Evolutionary conservation across 2,888 invertebrate genomes (phyloP), one percentile per base, ranked within the genome.

Genomic region (Coenonympha arcania): DNA sequence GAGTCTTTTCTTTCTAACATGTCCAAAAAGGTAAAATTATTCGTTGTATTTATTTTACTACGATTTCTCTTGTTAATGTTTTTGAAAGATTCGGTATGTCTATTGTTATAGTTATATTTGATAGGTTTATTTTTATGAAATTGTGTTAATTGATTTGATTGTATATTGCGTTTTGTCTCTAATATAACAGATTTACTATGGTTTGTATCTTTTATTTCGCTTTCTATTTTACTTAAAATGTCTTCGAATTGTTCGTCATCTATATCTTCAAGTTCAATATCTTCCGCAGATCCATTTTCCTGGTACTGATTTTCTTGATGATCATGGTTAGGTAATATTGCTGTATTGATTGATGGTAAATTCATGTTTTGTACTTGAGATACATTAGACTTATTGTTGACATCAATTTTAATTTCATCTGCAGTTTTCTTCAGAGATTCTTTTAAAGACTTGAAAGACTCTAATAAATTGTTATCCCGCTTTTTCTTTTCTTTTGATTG

Each of bases 401-500:
- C 52, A 49, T 71, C 64, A 1, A 61, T 48, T 49, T 63, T 73
- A 1, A 72, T 15, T 52, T 68, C 60, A 50, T 70, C 75, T 6
- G 74, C 66, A 5, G 72, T 60, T 54, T 59, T 63, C 28, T 63
- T 64, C 56, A 80, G 75, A 0, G 76, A 72, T 16, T 79, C 66
- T 57, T 75, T 80, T 1, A 83, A 62, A 6, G 54, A 52, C 48
- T 71, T 73, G 37, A 80, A 66, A 50, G 76, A 74, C 43, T 79
- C 65, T 37, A 82, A 60, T 9, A 81, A 26, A 55, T 64, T 61
- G 55, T 55, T 70, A 6, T 78, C 73, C 6, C 79, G 67, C 66
- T 76, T 84, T 50, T 69, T 80, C 55, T 85, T 85, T 64, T 83
- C 80, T 55, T 73, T 79, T 0, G 66, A 68, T 22, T 72, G 69